Conservation (phyloP, 2,113 vertebrate species). For the Tamias sibiricus region DNA sequence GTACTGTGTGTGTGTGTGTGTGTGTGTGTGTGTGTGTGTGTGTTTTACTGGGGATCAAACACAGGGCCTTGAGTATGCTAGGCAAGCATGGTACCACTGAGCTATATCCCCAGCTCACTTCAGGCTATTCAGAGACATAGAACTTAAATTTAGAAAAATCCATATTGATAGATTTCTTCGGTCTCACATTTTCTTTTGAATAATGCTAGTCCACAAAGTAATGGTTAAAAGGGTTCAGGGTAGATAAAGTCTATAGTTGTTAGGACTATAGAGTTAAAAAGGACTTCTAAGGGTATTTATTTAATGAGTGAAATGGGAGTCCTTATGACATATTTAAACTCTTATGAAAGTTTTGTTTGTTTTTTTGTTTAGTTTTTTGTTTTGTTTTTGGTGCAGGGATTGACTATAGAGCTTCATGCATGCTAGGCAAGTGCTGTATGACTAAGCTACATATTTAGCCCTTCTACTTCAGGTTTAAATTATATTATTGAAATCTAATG, state of each 20-base stretch:
- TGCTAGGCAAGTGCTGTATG: neutral
- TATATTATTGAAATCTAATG: neutral
- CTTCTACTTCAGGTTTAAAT: neutral
- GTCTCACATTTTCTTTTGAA: slow-evolving; percentile 30
- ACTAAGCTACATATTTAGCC: neutral
- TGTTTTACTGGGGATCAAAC: no score
- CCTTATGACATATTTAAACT: slow-evolving; percentile 6
- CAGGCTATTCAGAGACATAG: neutral
- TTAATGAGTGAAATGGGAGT: neutral
- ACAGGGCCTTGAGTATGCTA: no score
- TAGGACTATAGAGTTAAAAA: neutral
- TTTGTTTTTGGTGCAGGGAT: neutral
- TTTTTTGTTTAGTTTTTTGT: neutral
- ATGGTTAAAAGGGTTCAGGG: neutral
- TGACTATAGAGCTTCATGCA: neutral
- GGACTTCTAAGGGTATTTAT: neutral
- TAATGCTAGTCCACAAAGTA: neutral
- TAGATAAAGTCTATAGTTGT: neutral
- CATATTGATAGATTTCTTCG: slow-evolving; percentile 4
- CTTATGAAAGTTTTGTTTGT: neutral
- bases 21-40: no score
- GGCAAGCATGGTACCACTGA: no score
- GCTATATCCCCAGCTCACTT: neutral
- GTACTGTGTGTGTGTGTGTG: neutral
- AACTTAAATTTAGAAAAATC: slow-evolving; percentile 34